Base-by-base conservation (phyloP, 2,888 invertebrate genomes). In the Calameuta pallipes region DNA sequence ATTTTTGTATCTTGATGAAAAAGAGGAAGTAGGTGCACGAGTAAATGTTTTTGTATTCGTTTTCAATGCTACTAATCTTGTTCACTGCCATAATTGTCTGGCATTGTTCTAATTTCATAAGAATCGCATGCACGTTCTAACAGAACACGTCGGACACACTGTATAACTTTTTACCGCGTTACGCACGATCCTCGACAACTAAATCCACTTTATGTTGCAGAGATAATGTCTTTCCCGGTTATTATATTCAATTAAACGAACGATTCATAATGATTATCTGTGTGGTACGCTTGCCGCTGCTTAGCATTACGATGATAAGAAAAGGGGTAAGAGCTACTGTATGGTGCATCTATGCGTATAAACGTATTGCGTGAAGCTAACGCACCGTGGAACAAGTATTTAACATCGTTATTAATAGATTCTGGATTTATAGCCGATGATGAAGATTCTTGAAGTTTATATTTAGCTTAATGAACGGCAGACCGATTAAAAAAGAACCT, bases 161-260 rank as follows among this genome's bases (percentile, higher is more conserved):
- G 56, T 56, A 23, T 56, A 23, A 56, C 23, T 56, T 56, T 56
- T 56, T 56, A 56, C 56, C 23, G 56, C 23, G 56, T 56, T 23
- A 56, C 23, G 56, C 56, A 56, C 56, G 56, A 56, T 56, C 23
- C 23, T 56, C 56, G 56, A 56, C 41, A 30, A 70, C 71, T 33
- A 71, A 33, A 33, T 71, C 9, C 31, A 33, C 31, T 71, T 71
- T 71, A 71, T 23, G 71, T 15, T 15, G 71, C 31, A 33, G 71
- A 71, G 71, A 71, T 71, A 33, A 31, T 33, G 31, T 33, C 31
- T 71, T 71, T 71, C 71, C 23, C 11, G 74, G 74, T 74, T 34
- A 74, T 74, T 74, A 74, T 35, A 33, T 74, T 74, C 74, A 74
- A 74, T 74, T 74, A 35, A 74, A 23, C 36, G 36, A 35, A 36